Evolutionary conservation across 2,113 vertebrate species (phyloP).

Genomic region (Atrichornis clamosus): DNA sequence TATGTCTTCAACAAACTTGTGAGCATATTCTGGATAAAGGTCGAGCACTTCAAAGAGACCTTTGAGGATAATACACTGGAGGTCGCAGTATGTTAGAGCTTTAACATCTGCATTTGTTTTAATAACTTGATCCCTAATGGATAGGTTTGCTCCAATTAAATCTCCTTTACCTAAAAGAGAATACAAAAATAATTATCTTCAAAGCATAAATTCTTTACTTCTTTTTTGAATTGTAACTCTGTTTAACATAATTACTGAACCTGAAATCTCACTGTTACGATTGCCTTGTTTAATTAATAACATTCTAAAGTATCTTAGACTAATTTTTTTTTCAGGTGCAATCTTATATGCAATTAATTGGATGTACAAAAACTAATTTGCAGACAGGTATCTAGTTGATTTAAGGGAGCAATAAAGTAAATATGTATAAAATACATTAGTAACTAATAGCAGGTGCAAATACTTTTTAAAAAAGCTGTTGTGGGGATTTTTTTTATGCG

Average conservation of each 20-base stretch:
- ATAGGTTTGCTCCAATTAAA: slow-evolving; percentile 91
- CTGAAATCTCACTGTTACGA: neutral
- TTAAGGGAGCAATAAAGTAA: neutral
- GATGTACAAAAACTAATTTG: neutral
- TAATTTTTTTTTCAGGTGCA: neutral
- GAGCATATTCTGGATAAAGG: slow-evolving; percentile 93
- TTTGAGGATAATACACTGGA: slow-evolving; percentile 92
- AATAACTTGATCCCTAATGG: slow-evolving; percentile 90
- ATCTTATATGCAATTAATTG: neutral
- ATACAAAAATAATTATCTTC: neutral
- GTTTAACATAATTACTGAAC: neutral
- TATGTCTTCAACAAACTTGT: slow-evolving; percentile 91
- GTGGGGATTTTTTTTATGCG: neutral
- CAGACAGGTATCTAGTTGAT: neutral
- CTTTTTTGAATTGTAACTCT: neutral
- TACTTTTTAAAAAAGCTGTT: neutral
- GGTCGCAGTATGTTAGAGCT: slow-evolving; percentile 94
- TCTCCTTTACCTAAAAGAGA: slow-evolving; percentile 88
- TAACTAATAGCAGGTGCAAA: neutral
- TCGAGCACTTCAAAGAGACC: slow-evolving; percentile 93
- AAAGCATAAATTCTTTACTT: neutral
- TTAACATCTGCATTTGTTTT: slow-evolving; percentile 96
- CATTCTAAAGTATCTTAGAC: neutral
- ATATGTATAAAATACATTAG: neutral
- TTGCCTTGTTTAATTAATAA: neutral